A percentile compares a stretch with the other conserved stretches of the same genome.
Evolutionary conservation across 2,888 invertebrate genomes (phyloP).

Genomic region (Baccha elongata): DNA sequence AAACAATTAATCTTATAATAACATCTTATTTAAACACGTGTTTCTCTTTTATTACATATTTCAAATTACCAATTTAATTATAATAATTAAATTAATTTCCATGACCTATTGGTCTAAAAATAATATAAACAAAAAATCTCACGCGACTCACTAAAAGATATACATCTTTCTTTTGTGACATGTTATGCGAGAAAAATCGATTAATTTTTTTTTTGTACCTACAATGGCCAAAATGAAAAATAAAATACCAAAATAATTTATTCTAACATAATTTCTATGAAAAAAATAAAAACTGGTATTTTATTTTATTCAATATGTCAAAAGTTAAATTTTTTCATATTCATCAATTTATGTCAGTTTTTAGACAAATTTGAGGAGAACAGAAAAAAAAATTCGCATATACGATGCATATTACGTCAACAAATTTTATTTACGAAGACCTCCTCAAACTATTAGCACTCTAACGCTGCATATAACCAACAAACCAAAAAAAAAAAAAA

Average conservation of each 20-base stretch:
- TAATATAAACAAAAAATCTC: neutral
- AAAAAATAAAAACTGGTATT: too few species aligned
- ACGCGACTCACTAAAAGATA: neutral
- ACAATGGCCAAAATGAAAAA: too few species aligned
- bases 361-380: neutral
- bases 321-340: neutral
- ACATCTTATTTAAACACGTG: too few species aligned
- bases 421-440: neutral
- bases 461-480: neutral
- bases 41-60: too few species aligned
- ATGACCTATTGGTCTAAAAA: constrained; percentile 21
- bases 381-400: constrained; percentile 10
- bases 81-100: neutral
- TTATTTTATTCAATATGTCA: constrained; percentile 13
- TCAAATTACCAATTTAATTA: neutral
- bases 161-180: neutral
- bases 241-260: too few species aligned
- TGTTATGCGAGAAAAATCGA: constrained; percentile 13
- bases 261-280: too few species aligned
- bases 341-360: constrained; percentile 7
- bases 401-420: neutral
- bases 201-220: too few species aligned
- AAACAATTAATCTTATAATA: too few species aligned
- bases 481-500: neutral
- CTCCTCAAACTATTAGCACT: constrained; percentile 17